Percentiles rank a stretch among this genome's conserved stretches.
Conservation (phyloP, 2,888 invertebrate species). For the Blera fallax region DNA sequence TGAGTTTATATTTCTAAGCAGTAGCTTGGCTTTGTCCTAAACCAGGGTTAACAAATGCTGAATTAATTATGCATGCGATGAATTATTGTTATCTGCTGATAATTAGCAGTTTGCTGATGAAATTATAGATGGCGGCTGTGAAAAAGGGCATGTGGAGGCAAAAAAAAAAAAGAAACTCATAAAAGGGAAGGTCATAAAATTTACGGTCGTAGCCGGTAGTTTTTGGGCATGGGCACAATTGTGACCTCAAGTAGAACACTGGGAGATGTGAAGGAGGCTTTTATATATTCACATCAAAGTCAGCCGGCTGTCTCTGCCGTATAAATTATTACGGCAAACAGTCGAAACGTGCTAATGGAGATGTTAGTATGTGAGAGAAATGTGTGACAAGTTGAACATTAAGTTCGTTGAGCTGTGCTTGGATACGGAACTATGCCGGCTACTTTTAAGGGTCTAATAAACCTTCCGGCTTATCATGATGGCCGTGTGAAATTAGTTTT, state of each 20-base stretch:
- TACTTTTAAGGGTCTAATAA: background rate
- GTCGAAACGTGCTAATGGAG: constrained; percentile 55
- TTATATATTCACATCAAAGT: constrained; percentile 38
- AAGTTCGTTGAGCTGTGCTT: background rate
- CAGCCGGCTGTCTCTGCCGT: constrained; percentile 18
- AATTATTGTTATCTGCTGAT: constrained; percentile 67
- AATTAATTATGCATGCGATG: constrained; percentile 69
- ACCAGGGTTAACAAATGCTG: constrained; percentile 28
- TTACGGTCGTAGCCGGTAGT: constrained; percentile 2
- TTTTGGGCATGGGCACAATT: constrained; percentile 16
- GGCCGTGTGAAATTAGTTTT: background rate
- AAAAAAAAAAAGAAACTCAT: background rate
- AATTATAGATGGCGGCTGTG: constrained; percentile 39
- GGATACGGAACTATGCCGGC: background rate
- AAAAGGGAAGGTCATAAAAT: constrained; percentile 57
- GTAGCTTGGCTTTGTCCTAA: constrained; percentile 30
- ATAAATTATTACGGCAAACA: constrained; percentile 46
- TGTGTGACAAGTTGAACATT: constrained; percentile 18
- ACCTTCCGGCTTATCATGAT: background rate
- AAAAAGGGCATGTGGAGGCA: constrained; percentile 19
- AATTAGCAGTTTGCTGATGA: constrained; percentile 62
- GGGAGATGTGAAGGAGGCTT: constrained; percentile 29
- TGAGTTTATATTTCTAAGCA: constrained; percentile 20
- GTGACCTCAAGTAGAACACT: constrained; percentile 52
- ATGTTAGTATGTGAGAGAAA: constrained; percentile 1